Evolutionary conservation across 1,140 invertebrate genomes (phyloP), one percentile per base, ranked within the genome.

Genomic region (Ceratitis capitata): DNA sequence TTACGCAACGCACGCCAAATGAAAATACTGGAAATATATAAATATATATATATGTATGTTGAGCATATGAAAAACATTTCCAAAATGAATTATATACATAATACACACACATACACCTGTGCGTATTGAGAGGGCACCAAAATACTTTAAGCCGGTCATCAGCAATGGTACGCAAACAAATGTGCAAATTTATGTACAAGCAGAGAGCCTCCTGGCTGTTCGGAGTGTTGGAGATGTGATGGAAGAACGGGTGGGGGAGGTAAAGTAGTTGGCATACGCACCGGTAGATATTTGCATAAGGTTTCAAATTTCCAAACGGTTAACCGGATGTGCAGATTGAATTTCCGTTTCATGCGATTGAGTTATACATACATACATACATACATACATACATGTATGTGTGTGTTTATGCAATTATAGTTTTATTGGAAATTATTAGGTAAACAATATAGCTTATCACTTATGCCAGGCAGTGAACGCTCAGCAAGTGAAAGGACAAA

Each of bases 221-320:
- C 51, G 14, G 19, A 23, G 51, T n/a, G n/a, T n/a, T n/a, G n/a
- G n/a, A n/a, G n/a, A n/a, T n/a, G n/a, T n/a, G n/a, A n/a, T n/a
- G 14, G 45, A 47, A 47, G 12, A 61, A 61, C 10, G 58, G n/a
- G 29, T 32, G 58, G 7, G 9, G 10, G 23, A 32, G 9, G 10
- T 2, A 14, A 7, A 14, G 26, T 23, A 26, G 58, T 61, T 61
- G 58, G 12, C 64, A 56, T 14, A 39, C 29, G 64, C 32, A 69
- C 35, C 64, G 64, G 64, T 69, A 39, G 29, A 69, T 39, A 69
- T 69, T 69, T 69, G 64, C 64, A 69, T 69, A 69, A 39, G 32
- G 64, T 69, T 69, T 35, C 32, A 69, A 69, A 39, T 69, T 69
- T 69, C 35, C 32, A 69, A 69, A 42, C 16, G 64, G 32, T 12